Evolutionary conservation across 1,140 invertebrate species (phyloP), one percentile per base, ranked within the genome.

Genomic region (Sycobia sp.): DNA sequence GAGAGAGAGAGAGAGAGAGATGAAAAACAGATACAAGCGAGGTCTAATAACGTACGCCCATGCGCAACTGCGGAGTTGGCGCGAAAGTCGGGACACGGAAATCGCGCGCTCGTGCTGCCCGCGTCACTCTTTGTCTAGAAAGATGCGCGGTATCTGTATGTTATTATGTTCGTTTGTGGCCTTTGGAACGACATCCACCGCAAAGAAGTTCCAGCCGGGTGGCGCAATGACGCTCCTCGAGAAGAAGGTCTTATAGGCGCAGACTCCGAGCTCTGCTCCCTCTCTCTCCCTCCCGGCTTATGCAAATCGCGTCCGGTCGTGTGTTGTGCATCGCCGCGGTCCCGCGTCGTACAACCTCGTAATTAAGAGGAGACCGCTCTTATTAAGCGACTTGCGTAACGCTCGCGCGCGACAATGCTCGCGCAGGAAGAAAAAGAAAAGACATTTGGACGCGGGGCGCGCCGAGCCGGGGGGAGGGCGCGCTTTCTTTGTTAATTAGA

Each of bases 321-420:
- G 16, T 14, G 36, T 14, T 4, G 3, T 14, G 36, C 36, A 5
- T 10, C 36, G 36, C 13, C 36, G 36, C 36, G 36, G 36, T 14
- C 32, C 10, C n/a, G 20, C n/a, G 32, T 18, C 27, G 22, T 41
- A 54, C 41, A 54, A 41, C 51, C 22, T 39, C 36, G 51, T 23
- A 54, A 54, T 54, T 54, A 54, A 54, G 51, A 54, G 36, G 23
- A 36, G 51, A 25, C 36, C 22, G 23, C 38, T 41, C 38, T 54
- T 54, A 54, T 54, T 41, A 41, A 54, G 51, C 36, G 36, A 51
- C 16, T 18, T 25, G 47, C 27, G 16, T 16, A 18, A 20, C 47
- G 47, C 25, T 18, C 4, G 20, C 20, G 16, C 2, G n/a, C 47
- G 16, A 32, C 47, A 50, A 50, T 34, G 47, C 16, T 16, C 4